Evolutionary conservation across 2,113 vertebrate species (phyloP).

Genomic region (Labeo catla): DNA sequence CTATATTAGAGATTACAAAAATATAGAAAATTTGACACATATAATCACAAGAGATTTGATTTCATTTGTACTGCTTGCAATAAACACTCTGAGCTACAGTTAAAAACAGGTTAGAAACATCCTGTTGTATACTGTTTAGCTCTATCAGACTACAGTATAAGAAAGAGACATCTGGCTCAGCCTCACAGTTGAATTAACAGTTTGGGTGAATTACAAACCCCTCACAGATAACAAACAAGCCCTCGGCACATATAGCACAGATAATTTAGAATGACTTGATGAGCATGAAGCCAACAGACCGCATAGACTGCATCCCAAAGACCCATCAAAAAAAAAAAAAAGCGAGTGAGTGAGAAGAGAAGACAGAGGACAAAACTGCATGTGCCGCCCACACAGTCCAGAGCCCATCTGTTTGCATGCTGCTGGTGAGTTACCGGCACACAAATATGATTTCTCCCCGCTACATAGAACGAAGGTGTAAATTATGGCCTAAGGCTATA

Average conservation of each 20-base stretch:
- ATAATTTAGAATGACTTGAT: constrained; percentile 51
- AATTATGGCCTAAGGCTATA: constrained; percentile 50
- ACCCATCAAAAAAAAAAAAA: constrained; percentile 28
- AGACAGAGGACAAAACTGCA: constrained; percentile 55
- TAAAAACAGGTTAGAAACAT: neutral
- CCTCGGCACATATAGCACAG: constrained; percentile 50
- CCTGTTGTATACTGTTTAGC: constrained; percentile 2
- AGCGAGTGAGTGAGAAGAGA: constrained; percentile 32
- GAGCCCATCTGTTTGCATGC: constrained; percentile 59
- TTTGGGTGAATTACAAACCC: constrained; percentile 46
- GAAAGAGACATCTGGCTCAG: constrained; percentile 45
- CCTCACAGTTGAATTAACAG: constrained; percentile 53
- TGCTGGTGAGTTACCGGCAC: constrained; percentile 54
- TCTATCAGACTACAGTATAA: neutral
- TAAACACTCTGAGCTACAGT: neutral
- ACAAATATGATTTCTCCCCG: constrained; percentile 50
- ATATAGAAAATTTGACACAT: neutral
- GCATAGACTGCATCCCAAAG: constrained; percentile 45
- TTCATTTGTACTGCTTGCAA: neutral
- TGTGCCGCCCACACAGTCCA: constrained; percentile 62
- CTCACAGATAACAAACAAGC: constrained; percentile 54
- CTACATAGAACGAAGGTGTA: constrained; percentile 50
- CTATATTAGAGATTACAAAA: neutral
- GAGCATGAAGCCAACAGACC: constrained; percentile 52
- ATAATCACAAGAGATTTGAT: neutral